Evolutionary conservation across 2,113 vertebrate genomes (phyloP).

Genomic region (Daboia siamensis): DNA sequence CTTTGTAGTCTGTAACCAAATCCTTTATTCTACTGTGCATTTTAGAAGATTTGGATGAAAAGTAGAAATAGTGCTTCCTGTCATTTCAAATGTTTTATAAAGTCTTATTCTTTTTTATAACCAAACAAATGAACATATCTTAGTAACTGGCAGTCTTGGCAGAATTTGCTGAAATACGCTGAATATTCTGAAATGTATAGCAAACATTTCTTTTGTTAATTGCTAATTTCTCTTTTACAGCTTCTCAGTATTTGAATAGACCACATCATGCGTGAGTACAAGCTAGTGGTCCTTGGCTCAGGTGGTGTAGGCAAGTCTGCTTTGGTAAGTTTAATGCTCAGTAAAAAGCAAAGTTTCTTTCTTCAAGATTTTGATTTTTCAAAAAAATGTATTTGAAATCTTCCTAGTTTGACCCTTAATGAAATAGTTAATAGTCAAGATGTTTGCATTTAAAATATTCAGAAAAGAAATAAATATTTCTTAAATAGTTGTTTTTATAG

Average conservation of each 20-base stretch:
- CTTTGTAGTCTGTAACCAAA: neutral
- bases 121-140: neutral
- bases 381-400: fast-evolving
- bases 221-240: conserved; percentile 65
- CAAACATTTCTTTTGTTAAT: neutral
- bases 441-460: neutral
- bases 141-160: neutral
- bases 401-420: fast-evolving
- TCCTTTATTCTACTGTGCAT: neutral
- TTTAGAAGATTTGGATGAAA: neutral
- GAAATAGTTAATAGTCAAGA: neutral
- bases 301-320: conserved; percentile 99
- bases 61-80: neutral
- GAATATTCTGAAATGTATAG: neutral
- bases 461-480: neutral
- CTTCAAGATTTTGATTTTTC: neutral
- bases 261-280: conserved; percentile 99
- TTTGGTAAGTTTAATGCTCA: conserved; percentile 83
- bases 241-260: conserved; percentile 78
- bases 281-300: conserved; percentile 98
- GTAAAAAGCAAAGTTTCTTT: neutral
- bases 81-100: neutral
- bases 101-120: neutral
- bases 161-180: neutral
- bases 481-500: neutral